phyloP scores from a whole-genome alignment of 2,888 invertebrate genomes.

The Pteria penguin region DNA sequence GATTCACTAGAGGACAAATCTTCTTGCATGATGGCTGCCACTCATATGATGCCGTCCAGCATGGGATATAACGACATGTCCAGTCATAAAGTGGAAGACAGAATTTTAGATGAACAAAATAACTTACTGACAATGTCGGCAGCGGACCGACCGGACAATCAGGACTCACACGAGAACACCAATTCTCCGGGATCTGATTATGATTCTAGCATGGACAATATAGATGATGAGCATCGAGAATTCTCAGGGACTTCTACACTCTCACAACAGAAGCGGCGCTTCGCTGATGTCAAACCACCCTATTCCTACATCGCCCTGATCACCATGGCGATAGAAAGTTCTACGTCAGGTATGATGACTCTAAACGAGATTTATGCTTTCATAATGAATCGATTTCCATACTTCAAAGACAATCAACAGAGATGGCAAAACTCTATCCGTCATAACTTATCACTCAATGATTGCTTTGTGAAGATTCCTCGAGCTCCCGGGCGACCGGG shows the following conservation, averaged over 20 bases:
- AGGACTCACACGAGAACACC: constrained; percentile 19
- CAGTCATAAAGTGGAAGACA: constrained; percentile 4
- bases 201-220: constrained; percentile 29
- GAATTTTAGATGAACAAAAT: constrained; percentile 5
- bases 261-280: constrained; percentile 75
- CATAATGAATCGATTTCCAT: constrained; percentile 94
- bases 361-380: constrained; percentile 91
- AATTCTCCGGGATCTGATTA: constrained; percentile 27
- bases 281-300: constrained; percentile 95
- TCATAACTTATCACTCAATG: constrained; percentile 97
- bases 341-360: constrained; percentile 97
- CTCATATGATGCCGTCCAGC: constrained; percentile 47
- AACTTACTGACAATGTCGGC: constrained; percentile 9
- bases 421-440: constrained; percentile 84
- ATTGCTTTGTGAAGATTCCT: constrained; percentile 95
- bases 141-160: constrained; percentile 25
- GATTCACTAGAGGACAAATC: constrained; percentile 45
- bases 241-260: constrained; percentile 69
- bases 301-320: constrained; percentile 99
- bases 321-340: constrained; percentile 99
- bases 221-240: constrained; percentile 38
- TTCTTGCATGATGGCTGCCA: constrained; percentile 57
- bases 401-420: constrained; percentile 91
- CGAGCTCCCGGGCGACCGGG: constrained; percentile 77
- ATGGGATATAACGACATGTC: constrained; percentile 21